phyloP scores from a whole-genome alignment of 2,797 vertebrate genomes.

The Botia kubotai region DNA sequence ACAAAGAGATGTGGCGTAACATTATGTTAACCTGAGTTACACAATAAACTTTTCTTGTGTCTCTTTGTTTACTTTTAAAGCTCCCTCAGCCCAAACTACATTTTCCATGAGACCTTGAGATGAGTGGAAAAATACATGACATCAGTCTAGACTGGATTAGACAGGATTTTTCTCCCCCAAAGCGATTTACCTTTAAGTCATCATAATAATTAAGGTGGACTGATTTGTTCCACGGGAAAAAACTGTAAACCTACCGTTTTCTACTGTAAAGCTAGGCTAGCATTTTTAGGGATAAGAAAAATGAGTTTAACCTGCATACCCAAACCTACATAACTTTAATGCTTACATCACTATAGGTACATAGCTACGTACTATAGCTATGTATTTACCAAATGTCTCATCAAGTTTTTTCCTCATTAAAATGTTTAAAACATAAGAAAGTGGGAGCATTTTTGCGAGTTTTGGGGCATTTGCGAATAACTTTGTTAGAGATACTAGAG shows the following conservation, averaged over 20 bases:
- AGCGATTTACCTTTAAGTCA: neutral
- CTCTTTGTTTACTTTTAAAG: conserved; percentile 42
- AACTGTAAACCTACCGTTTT: too few relatives aligned
- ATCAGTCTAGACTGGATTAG: conserved; percentile 73
- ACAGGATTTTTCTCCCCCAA: conserved; percentile 59
- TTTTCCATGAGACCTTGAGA: conserved; percentile 33
- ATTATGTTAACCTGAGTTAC: conserved; percentile 45
- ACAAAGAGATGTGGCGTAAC: conserved; percentile 33
- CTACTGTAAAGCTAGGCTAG: neutral
- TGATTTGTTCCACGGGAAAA: neutral
- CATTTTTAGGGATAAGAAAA: neutral
- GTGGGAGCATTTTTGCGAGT: too few relatives aligned
- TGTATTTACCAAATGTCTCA: neutral
- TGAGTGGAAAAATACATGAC: conserved; percentile 56
- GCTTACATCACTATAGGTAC: neutral
- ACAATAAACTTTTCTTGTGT: conserved; percentile 9
- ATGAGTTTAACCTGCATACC: neutral
- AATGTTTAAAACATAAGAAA: neutral
- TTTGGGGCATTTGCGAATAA: neutral
- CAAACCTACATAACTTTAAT: neutral
- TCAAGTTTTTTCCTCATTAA: neutral
- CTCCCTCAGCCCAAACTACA: conserved; percentile 57
- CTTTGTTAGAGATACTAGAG: neutral
- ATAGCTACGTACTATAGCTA: neutral
- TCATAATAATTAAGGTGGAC: neutral